Evolutionary conservation across 2,797 vertebrate genomes (phyloP), one percentile per base, ranked within the genome.

Genomic region (Manis crassicaudata): DNA sequence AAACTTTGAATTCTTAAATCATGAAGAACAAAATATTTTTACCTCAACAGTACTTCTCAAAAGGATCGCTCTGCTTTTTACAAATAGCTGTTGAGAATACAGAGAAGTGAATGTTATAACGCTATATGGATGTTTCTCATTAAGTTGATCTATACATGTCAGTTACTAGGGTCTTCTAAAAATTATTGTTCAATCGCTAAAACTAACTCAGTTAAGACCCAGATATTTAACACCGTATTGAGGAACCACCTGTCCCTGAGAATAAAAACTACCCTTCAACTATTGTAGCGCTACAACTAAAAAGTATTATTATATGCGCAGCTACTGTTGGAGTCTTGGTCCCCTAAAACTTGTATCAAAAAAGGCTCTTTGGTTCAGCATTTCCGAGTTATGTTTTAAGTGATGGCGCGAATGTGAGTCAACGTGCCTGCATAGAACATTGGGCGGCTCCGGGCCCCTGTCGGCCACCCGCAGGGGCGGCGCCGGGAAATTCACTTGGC

Each of bases 341-440:
- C 58, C 58, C n/a, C 43, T 43, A 27, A 82, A 77, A 79, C 43
- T 46, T 40, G 50, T 0, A 79, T 32, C 73, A 17, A 54, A 58
- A 37, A 35, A 58, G 65, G 96, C 16, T 43, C 75, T 32, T 37
- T 1, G 50, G 32, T 12, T 25, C 5, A 16, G 56, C 60, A 23
- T n/a, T 14, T 62, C 29, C 1, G 10, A 32, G 54, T 13, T n/a
- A 40, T 75, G n/a, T 35, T 2, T 43, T 27, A 60, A 43, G 67
- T 13, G 18, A 35, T 29, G 37, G 20, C 21, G 58, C 10, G 37
- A n/a, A 21, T 23, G 60, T 1, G 32, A 25, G 80, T 14, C 27
- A n/a, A 54, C 7, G 4, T 1, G 86, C 60, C 67, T 0, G 11
- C 0, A 9, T 0, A 6, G 32, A 32, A 14, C 16, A 3, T 25